Evolutionary conservation across 2,113 vertebrate species (phyloP), one percentile per base, ranked within the genome.

Genomic region (Alaudala cheleensis): DNA sequence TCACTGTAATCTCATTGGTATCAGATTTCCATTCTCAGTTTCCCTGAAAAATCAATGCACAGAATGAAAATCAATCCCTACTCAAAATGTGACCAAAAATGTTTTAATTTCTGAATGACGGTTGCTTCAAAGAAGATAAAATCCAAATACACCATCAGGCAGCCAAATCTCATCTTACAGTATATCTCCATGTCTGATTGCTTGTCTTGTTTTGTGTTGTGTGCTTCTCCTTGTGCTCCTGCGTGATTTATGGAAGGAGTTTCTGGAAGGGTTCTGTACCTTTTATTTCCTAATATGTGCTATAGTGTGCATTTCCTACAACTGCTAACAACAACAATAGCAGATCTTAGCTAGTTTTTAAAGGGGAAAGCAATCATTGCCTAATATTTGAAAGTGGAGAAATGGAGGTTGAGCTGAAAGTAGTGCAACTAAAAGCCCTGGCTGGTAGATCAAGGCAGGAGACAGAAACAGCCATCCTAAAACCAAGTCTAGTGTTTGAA

Each of bases 21-120:
- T 95, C 88, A 94, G 19, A 77, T 96, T 93, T 93, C 85, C 44
- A 64, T 22, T 92, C 71, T 37, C 44, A 90, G 51, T 5, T 62
- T 81, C 31, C 72, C 49, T 83, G 56, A 90, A 96, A 93, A 93
- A 92, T 86, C 82, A 78, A 78, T 74, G n/a, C 57, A 90, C 8
- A 8, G 71, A 60, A 66, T 71, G 87, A 90, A 97, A 96, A 92
- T 83, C 29, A 86, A 86, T 86, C 51, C 58, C 23, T 56, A 42
- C 16, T 64, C 67, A 82, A 90, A 92, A 56, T 64, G 33, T 45
- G 51, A 73, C 71, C 16, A 69, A 61, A 90, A 88, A 33, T 50
- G 2, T 56, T 86, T 95, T 74, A 17, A 60, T 88, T 90, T 90
- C 60, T 78, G 47, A 88, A 74, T 47, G 45, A 90, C 57, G 2